These are phyloP conservation scores for Parelbella ahira DNA, from an alignment of 2,888 invertebrate genomes.

Conservation along the genomic window DNA sequence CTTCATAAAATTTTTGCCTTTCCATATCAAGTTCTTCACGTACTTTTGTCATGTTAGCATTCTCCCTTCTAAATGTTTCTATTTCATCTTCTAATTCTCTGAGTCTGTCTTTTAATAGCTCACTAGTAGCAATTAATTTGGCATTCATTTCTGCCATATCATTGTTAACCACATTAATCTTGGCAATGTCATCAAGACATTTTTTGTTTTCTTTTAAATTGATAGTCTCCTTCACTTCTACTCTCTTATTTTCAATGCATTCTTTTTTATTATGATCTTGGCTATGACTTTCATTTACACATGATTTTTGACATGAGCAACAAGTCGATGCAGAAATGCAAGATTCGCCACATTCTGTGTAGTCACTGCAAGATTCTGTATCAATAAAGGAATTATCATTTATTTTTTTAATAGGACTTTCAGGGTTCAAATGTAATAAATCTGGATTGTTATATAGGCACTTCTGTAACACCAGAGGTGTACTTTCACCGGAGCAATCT, in stretches of 20 bases:
- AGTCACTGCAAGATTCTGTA: constrained; percentile 53
- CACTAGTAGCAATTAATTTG: constrained; percentile 78
- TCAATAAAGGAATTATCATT: constrained; percentile 49
- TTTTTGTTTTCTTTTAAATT: constrained; percentile 41
- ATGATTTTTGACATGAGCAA: constrained; percentile 59
- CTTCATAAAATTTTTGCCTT: constrained; percentile 81
- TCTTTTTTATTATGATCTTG: constrained; percentile 26
- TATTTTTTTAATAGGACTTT: constrained; percentile 38
- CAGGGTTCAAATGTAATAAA: constrained; percentile 56
- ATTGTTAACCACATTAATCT: constrained; percentile 50
- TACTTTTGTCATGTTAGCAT: constrained; percentile 70
- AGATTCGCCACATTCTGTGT: constrained; percentile 55
- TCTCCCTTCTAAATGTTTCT: constrained; percentile 75
- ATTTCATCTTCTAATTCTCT: constrained; percentile 84
- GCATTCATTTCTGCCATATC: constrained; percentile 69
- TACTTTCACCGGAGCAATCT: constrained; percentile 65
- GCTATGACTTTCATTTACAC: constrained; percentile 27
- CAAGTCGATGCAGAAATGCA: constrained; percentile 59
- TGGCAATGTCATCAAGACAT: constrained; percentile 49
- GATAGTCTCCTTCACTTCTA: too few species aligned
- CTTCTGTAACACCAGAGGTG: constrained; percentile 63
- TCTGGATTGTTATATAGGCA: constrained; percentile 59
- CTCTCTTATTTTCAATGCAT: too few species aligned
- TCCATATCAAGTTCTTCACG: constrained; percentile 83
- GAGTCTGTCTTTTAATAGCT: constrained; percentile 81